phyloP scores from a whole-genome alignment of 2,797 vertebrate species.

The Pangasius larnaudii region DNA sequence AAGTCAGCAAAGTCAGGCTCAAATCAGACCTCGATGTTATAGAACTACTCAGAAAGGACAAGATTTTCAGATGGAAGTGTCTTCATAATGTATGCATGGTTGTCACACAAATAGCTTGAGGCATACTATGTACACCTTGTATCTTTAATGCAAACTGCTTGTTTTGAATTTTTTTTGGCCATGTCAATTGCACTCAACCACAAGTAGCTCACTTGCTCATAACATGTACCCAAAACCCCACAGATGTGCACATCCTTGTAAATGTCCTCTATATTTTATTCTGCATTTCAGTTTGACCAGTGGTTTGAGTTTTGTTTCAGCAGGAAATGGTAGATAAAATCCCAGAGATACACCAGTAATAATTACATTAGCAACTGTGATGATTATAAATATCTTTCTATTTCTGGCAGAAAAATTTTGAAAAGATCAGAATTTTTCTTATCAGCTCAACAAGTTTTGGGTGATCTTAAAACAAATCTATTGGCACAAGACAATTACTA shows the following conservation, averaged over 20 bases:
- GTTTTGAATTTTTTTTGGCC: background rate
- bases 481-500: background rate
- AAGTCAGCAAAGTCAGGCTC: background rate
- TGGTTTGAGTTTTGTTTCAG: background rate
- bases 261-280: background rate
- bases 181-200: background rate
- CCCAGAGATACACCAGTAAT: background rate
- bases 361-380: background rate
- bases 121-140: background rate
- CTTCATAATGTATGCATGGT: background rate
- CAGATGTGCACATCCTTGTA: background rate
- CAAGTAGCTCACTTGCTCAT: background rate
- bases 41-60: background rate
- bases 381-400: background rate
- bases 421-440: background rate
- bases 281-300: background rate
- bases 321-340: background rate
- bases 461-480: background rate
- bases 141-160: background rate
- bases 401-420: background rate
- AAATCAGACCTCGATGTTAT: background rate
- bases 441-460: background rate
- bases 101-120: background rate
- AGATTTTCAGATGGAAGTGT: no score
- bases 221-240: background rate